Evolutionary conservation across 2,113 vertebrate species (phyloP).

Genomic region (Amphiprion percula): DNA sequence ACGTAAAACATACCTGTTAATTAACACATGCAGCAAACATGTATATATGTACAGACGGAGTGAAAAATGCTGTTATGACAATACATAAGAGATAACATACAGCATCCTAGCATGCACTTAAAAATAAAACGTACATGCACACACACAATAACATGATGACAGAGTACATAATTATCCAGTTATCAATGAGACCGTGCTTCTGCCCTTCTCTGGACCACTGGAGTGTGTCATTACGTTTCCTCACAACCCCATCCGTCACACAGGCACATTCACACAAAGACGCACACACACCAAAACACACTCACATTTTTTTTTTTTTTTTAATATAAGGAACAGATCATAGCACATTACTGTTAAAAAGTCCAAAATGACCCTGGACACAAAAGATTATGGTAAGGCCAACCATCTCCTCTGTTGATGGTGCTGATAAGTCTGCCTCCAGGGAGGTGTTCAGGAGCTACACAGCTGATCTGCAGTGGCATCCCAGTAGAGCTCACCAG

Average conservation of each 20-base stretch:
- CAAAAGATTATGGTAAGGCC: constrained; percentile 25
- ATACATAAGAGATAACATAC: constrained; percentile 29
- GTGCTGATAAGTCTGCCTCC: neutral
- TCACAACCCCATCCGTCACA: constrained; percentile 71
- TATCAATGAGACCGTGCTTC: constrained; percentile 74
- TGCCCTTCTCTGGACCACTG: constrained; percentile 77
- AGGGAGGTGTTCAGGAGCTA: neutral
- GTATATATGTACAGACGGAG: neutral
- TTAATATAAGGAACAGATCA: constrained; percentile 14
- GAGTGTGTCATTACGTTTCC: constrained; percentile 80
- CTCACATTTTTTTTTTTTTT: constrained; percentile 9
- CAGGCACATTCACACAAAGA: constrained; percentile 5
- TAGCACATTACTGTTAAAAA: constrained; percentile 42
- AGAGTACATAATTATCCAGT: constrained; percentile 79
- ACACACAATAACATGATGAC: constrained; percentile 75
- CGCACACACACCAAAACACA: constrained; percentile 8
- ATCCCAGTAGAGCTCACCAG: neutral
- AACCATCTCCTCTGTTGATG: constrained; percentile 19
- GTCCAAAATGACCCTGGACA: constrained; percentile 15
- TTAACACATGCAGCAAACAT: constrained; percentile 33
- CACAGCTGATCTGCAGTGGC: neutral
- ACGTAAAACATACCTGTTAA: constrained; percentile 22
- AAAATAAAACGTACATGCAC: constrained; percentile 54
- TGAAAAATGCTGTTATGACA: constrained; percentile 24
- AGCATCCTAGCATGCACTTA: constrained; percentile 32